These are phyloP conservation scores for Hippopotamus amphibius DNA, from an alignment of 2,113 vertebrate species.

Conservation along the genomic window DNA sequence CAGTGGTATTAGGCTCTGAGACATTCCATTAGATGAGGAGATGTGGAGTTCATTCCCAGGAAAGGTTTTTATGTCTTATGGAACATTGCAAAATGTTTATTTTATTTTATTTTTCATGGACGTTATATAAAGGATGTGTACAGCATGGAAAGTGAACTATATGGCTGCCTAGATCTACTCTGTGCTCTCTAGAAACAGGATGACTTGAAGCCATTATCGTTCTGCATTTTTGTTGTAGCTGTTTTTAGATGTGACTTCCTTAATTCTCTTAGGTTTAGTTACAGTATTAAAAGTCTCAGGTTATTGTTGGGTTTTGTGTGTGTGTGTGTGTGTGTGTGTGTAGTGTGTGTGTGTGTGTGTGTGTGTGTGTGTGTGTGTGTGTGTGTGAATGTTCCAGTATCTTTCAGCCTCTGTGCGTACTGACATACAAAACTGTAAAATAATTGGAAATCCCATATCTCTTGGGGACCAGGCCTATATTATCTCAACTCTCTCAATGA, in stretches of 20 bases:
- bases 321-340: no score
- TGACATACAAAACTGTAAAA: background rate
- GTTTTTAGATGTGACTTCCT: background rate
- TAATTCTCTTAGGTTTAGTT: slow-evolving; percentile 44
- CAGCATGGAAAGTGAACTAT: background rate
- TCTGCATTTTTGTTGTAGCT: slow-evolving; percentile 13
- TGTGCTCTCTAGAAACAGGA: background rate
- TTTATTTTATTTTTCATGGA: background rate
- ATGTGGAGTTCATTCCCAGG: background rate
- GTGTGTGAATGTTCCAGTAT: background rate
- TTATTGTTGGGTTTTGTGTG: background rate
- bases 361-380: no score
- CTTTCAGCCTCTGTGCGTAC: background rate
- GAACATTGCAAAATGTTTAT: background rate
- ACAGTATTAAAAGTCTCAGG: background rate
- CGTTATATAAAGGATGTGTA: background rate
- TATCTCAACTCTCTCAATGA: background rate
- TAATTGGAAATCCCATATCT: background rate
- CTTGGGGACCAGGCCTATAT: background rate
- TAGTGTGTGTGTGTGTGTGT: no score
- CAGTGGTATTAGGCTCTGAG: background rate
- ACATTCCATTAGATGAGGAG: background rate
- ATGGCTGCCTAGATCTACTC: background rate
- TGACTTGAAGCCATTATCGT: background rate
- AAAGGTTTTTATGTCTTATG: background rate